Base-by-base conservation (phyloP, 2,797 vertebrate genomes). In the Eulemur rubriventer region DNA sequence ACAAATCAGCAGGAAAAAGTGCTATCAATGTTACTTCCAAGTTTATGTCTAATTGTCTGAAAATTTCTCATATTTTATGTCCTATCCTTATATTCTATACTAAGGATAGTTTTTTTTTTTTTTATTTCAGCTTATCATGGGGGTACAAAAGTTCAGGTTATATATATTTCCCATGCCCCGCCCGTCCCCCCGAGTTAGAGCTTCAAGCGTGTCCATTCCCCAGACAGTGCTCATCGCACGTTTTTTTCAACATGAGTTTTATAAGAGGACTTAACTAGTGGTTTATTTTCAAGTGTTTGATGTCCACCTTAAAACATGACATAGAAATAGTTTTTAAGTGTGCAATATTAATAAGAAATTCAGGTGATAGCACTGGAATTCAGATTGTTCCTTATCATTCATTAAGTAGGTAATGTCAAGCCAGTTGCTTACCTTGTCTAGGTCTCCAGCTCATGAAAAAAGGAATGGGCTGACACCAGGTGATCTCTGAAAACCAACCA, bases 11-110 rank as follows among this genome's bases (percentile, higher is more conserved):
- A 92, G 81, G 73, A 94, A 97, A 97, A 76, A 88, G 35, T 92
- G 80, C 84, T 89, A 65, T 43, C 41, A 48, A 57, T 48, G 52
- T 69, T 75, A 63, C 85, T 89, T 95, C 63, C 38, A 93, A 80
- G 46, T 33, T 75, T 96, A 50, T 95, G 55, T 91, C 95, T 96
- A 96, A 97, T 83, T 80, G 92, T 95, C 73, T 96, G 96, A 81
- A 80, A 86, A 81, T 82, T 26, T 43, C 26, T 90, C 46, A 10
- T 83, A 91, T 92, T 96, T 91, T 85, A 88, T 94, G 11, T 69
- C 28, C 41, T 96, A 59, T 48, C 69, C 38, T 72, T 55, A 93
- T 70, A 93, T 43, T 86, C 26, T 61, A 78, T 7, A 80, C 18
- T 38, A 86, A 94, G 14, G 17, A 67, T 65, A 38, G 61, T 7